Evolutionary conservation across 92 coral and sea anemone genomes (phyloP), one percentile per base, ranked within the genome.

Genomic region (Actinostola sp.): DNA sequence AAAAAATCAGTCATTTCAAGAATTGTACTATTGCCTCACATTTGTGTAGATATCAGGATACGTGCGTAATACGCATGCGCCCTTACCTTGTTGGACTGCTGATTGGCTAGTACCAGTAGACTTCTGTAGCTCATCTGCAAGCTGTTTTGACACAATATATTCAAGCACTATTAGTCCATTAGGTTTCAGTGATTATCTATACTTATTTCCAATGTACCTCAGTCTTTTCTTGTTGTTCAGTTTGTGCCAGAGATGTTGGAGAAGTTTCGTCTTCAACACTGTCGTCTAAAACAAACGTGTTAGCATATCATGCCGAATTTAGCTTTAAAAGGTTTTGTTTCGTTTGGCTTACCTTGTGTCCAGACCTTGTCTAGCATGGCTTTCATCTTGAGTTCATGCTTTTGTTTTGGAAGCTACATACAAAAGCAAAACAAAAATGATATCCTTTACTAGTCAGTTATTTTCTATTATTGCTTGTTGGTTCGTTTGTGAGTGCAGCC

Each of bases 341-440:
- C 13, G 14, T 29, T 8, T 10, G 26, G 19, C 32, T 8, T 70
- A 90, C 97, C 97, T 90, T 88, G 89, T 15, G 82, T 87, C 90
- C 92, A 90, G 41, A 86, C 68, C 51, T 87, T 63, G 76, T 90
- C 90, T n/a, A 90, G 63, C 86, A 86, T 73, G 48, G 69, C 73
- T 16, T 84, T 81, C 73, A 90, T 80, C 31, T 77, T 84, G 20
- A 66, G 21, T 0, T 38, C 54, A n/a, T 13, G 20, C 10, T 14
- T 36, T 51, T 55, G 74, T 32, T 29, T 68, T 21, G 67, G 13
- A 16, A 28, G 2, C 54, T 61, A 0, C 19, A n/a, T 20, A 49
- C 36, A n/a, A n/a, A 12, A 36, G 44, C 59, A 29, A 42, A 29
- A 84, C 14, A 13, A 50, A 30, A 25, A 11, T 36, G 1, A 13